Evolutionary conservation across 92 coral and sea anemone genomes (phyloP), one percentile per base, ranked within the genome.

Genomic region (Pocillopora meandrina): DNA sequence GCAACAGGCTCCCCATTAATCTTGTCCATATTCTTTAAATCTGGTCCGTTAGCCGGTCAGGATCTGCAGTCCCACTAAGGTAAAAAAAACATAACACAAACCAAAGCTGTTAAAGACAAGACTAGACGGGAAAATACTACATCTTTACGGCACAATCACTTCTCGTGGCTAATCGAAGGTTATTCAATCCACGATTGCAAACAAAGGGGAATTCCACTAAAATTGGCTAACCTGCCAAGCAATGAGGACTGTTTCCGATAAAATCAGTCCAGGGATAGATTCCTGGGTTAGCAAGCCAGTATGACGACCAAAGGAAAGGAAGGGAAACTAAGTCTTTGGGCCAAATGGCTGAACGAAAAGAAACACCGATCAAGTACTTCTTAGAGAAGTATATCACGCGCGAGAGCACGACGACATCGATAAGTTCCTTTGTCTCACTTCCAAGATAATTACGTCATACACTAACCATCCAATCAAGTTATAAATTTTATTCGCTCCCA

Each of bases 11-110:
- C 78, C 88, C 89, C 98, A 85, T 90, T 94, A 84, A 94, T 73
- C 71, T 89, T 81, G 86, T 94, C 98, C 98, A 94, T 94, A 86
- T 88, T 88, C 90, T 75, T 86, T 79, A 87, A 93, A 87, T 93
- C 97, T 93, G 87, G 98, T 97, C 99, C 99, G 91, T 97, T 56
- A 58, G 90, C 99, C 99, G 98, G 97, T 95, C 99, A 92, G 96
- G 95, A 89, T 97, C 99, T 92, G 88, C 99, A 97, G 99, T 90
- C 92, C 93, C 99, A 97, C 99, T 97, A 74, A 16, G 88, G 61
- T 26, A 26, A 42, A 42, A 31, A 77, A 52, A 61, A 80, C 42
- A 79, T 16, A 86, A 86, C 70, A 33, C 62, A 84, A 71, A 81
- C 59, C 75, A 76, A 36, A 85, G 68, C 75, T 69, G 34, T 47